Percentiles rank a stretch among this genome's conserved stretches.
Conservation (phyloP, 2,113 vertebrate genomes). For the Eubucco bourcierii region DNA sequence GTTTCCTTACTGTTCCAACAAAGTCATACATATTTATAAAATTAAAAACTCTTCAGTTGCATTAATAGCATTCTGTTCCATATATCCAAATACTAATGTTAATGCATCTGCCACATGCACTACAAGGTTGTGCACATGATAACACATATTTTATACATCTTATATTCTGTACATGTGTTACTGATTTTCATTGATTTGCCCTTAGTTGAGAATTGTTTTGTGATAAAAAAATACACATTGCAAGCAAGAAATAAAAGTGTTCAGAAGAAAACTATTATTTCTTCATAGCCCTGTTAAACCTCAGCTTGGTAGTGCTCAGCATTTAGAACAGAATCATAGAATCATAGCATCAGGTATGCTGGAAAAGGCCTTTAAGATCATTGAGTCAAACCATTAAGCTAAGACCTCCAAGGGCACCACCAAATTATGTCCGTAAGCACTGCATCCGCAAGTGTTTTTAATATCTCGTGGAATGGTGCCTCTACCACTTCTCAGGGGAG, state of each 20-base stretch:
- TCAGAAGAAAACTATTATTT: not conserved
- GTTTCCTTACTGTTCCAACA: constrained; percentile 72
- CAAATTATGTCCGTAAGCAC: too few relatives aligned
- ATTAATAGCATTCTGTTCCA: constrained; percentile 67
- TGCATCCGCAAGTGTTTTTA: too few relatives aligned
- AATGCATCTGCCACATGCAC: constrained; percentile 14
- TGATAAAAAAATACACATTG: not conserved
- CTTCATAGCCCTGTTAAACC: not conserved
- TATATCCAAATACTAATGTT: constrained; percentile 71
- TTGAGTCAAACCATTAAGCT: not conserved
- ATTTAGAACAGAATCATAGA: not conserved
- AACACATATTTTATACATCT: constrained; percentile 7
- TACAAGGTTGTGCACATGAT: constrained; percentile 30
- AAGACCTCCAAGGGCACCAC: too few relatives aligned
- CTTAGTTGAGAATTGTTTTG: constrained; percentile 53
- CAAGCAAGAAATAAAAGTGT: not conserved
- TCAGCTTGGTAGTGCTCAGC: not conserved
- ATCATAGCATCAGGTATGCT: not conserved
- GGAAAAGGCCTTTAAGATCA: not conserved
- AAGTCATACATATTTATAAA: constrained; percentile 80
- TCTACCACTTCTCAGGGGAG: too few relatives aligned
- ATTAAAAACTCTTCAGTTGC: constrained; percentile 71
- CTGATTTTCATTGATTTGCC: constrained; percentile 12
- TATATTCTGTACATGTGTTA: not conserved
- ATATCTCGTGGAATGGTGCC: too few relatives aligned